Conservation (phyloP, 92 coral and sea anemone species). For the Parazoanthus darwini region DNA sequence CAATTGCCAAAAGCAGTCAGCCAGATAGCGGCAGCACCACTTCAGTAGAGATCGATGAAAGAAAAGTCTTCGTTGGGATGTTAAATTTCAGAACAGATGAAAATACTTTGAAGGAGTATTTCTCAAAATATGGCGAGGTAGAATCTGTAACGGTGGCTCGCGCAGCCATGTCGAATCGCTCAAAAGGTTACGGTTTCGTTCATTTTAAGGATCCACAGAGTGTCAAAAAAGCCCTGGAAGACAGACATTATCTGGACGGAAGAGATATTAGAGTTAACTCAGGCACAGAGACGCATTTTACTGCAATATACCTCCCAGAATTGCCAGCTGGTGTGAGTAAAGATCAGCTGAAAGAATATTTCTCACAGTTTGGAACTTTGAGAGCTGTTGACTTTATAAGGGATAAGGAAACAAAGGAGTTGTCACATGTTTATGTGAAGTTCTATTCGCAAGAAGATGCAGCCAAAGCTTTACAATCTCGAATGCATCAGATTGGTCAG, state of each 20-base stretch:
- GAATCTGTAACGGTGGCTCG: conserved; percentile 50
- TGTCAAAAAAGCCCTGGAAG: conserved; percentile 47
- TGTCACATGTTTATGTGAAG: conserved; percentile 57
- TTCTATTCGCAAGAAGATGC: conserved; percentile 56
- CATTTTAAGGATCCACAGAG: conserved; percentile 48
- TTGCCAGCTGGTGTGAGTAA: conserved; percentile 55
- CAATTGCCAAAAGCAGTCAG: neutral
- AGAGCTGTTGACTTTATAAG: conserved; percentile 57
- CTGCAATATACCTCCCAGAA: conserved; percentile 55
- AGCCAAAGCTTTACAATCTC: conserved; percentile 45
- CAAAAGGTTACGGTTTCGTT: conserved; percentile 68
- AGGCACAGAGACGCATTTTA: conserved; percentile 41
- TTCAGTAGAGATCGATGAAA: conserved; percentile 43
- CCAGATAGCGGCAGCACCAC: neutral
- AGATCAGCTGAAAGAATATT: conserved; percentile 44
- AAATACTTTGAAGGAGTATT: conserved; percentile 48
- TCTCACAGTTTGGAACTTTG: conserved; percentile 55
- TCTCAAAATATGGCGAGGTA: conserved; percentile 62
- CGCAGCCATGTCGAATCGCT: conserved; percentile 48
- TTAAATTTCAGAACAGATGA: conserved; percentile 57
- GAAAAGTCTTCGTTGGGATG: conserved; percentile 62
- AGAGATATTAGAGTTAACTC: conserved; percentile 42
- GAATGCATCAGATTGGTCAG: conserved; percentile 42
- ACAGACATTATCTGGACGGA: conserved; percentile 51
- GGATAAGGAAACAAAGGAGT: conserved; percentile 33